Evolutionary conservation across 2,797 vertebrate species (phyloP), one percentile per base, ranked within the genome.

Genomic region (Smutsia gigantea): DNA sequence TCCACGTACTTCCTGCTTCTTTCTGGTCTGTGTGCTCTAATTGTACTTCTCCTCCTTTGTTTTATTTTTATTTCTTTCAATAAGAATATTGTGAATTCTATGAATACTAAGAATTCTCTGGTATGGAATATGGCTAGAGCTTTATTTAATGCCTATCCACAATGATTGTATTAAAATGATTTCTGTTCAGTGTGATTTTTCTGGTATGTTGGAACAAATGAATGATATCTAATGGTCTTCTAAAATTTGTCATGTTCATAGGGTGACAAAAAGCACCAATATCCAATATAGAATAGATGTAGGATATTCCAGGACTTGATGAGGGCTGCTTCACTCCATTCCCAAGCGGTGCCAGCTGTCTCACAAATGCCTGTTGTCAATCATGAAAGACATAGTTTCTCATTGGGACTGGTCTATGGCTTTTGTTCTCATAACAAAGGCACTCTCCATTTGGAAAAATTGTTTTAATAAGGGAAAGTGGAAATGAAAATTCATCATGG

Each of bases 341-440:
- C 29, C 69, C 34, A 39, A 15, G 23, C 15, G 46, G n/a, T 25
- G 0, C 14, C 13, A 12, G 0, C 14, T 72, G 0, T 82, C 51
- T 69, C 57, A n/a, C 14, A 13, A 51, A 59, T 71, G 13, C 31
- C 55, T 69, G 7, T 23, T 86, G 21, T 53, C 34, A 83, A n/a
- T 61, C 34, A 89, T 34, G 92, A 63, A 88, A 85, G 55, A 61
- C 17, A 75, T 9, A 31, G 27, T 12, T 91, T 91, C 46, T 84
- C 51, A 71, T 2, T 46, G 63, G 13, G 23, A 53, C 25, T 57
- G 8, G 7, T 83, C 82, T 46, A 63, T 86, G 34, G n/a, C n/a
- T 95, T 96, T 92, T 95, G 39, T 68, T 27, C 37, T 94, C 12
- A 37, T 39, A 29, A 87, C 29, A 72, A 89, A 89, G 72, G 37